Percentiles rank a stretch among this genome's conserved stretches.
These are phyloP conservation scores for Alaudala cheleensis DNA, from an alignment of 2,113 vertebrate species.

Conservation along the genomic window DNA sequence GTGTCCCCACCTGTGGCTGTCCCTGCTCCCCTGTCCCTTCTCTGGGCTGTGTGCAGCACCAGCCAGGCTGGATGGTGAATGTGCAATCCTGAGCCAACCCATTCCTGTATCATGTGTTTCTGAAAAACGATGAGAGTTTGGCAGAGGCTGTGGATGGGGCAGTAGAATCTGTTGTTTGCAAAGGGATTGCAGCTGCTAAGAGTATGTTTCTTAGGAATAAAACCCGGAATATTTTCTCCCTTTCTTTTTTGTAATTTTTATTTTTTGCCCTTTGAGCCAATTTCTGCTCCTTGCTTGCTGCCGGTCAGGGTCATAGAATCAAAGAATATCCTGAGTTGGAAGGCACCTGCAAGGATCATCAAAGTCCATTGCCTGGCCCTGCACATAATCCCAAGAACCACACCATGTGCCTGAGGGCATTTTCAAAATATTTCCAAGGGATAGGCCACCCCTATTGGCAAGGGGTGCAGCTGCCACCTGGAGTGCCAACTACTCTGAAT, in stretches of 20 bases:
- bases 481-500: background rate
- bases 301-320: background rate
- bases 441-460: background rate
- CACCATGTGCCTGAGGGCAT: background rate
- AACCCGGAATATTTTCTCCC: fast-evolving
- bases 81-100: background rate
- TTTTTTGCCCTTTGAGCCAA: background rate
- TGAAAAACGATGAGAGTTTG: fast-evolving
- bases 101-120: fast-evolving
- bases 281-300: background rate
- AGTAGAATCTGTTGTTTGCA: background rate
- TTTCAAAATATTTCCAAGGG: background rate
- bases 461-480: background rate
- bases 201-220: background rate
- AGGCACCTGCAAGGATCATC: background rate
- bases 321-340: background rate
- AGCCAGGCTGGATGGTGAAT: background rate
- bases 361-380: background rate
- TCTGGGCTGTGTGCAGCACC: background rate
- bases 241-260: too few species aligned
- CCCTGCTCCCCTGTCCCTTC: background rate
- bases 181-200: background rate
- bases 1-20: background rate
- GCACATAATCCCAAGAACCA: background rate
- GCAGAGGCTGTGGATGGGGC: background rate